Percentiles rank a stretch among this genome's conserved stretches.
These are phyloP conservation scores for Oncorhynchus nerka DNA, from an alignment of 2,113 vertebrate species.

Conservation along the genomic window DNA sequence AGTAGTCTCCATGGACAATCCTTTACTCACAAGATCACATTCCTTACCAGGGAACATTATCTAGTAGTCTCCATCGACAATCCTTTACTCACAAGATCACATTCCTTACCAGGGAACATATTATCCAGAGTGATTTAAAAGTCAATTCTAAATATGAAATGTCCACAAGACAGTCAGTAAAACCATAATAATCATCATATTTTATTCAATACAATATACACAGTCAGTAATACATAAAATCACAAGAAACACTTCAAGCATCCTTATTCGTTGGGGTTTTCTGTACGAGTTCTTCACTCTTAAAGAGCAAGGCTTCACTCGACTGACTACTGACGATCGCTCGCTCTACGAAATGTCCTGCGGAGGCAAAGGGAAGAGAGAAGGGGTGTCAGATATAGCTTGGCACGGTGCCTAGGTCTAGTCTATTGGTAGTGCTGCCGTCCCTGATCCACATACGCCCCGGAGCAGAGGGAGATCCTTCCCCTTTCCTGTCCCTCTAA, in stretches of 20 bases:
- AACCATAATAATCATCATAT: neutral
- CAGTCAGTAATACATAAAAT: neutral
- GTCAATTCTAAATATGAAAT: neutral
- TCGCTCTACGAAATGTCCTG: slow-evolving; percentile 82
- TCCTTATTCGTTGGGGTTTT: slow-evolving; percentile 39
- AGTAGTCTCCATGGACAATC: no score
- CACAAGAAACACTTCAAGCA: neutral
- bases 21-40: no score
- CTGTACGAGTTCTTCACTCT: slow-evolving; percentile 70
- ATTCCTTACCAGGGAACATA: no score
- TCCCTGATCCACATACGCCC: no score
- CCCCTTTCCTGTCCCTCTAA: no score
- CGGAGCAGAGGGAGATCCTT: no score
- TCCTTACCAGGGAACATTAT: no score
- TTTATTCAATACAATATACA: slow-evolving; percentile 44
- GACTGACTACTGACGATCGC: slow-evolving; percentile 78
- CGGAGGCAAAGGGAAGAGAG: slow-evolving; percentile 11
- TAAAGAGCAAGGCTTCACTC: slow-evolving; percentile 83
- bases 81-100: no score
- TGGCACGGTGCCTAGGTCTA: no score
- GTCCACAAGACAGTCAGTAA: neutral
- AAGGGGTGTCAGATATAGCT: neutral
- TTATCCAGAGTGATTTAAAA: neutral
- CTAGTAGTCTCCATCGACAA: no score
- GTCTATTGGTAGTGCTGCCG: no score